Evolutionary conservation across 1,140 invertebrate genomes (phyloP).

Genomic region (Leptopilina clavipes): DNA sequence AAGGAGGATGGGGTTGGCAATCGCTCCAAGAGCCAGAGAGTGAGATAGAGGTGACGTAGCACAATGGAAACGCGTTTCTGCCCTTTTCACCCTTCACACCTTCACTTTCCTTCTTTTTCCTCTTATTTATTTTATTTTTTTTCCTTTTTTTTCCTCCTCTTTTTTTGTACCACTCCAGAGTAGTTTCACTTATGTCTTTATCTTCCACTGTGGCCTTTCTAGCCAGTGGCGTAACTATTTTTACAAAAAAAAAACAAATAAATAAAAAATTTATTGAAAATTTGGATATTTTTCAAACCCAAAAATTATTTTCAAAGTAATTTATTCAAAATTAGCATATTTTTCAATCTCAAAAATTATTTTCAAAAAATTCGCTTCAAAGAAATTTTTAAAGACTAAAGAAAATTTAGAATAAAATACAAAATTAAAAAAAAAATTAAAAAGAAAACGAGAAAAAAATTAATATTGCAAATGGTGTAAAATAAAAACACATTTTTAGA

Average conservation of each 20-base stretch:
- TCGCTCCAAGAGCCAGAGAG: slow-evolving; percentile 41
- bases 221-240: not conserved
- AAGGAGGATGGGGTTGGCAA: slow-evolving; percentile 37
- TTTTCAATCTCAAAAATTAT: too few species aligned
- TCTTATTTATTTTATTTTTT: not conserved
- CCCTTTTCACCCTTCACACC: slow-evolving; percentile 7
- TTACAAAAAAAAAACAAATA: not conserved
- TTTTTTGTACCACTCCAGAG: not conserved
- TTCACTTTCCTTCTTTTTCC: not conserved
- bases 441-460: too few species aligned
- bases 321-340: too few species aligned
- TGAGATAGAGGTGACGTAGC: slow-evolving; percentile 43
- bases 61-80: slow-evolving; percentile 47
- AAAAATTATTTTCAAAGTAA: too few species aligned
- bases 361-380: too few species aligned
- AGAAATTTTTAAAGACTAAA: too few species aligned
- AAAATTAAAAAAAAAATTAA: too few species aligned
- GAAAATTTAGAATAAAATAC: too few species aligned
- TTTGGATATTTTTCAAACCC: too few species aligned
- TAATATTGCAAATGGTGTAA: too few species aligned
- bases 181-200: not conserved
- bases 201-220: not conserved
- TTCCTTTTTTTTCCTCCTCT: not conserved
- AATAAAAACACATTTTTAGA: too few species aligned
- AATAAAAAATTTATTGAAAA: too few species aligned